A percentile compares a stretch with the other conserved stretches of the same genome.
These are phyloP conservation scores for Ascidia mentula DNA, from an alignment of 23 tunicate genomes.

Conservation along the genomic window DNA sequence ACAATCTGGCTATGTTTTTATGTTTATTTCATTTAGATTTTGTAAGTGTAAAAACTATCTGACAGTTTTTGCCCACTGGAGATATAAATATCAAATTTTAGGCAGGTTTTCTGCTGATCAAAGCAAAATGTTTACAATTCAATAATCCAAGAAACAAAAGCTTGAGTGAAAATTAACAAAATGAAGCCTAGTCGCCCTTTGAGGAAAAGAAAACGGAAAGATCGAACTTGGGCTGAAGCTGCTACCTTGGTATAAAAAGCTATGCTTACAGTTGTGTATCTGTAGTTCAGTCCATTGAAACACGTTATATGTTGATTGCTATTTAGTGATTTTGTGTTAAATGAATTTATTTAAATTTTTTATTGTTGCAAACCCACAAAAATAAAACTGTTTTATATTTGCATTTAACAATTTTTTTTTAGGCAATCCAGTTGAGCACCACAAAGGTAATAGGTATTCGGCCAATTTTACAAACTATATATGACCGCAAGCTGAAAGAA, in stretches of 20 bases:
- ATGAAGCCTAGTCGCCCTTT: slow-evolving; percentile 43
- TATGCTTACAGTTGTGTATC: not conserved
- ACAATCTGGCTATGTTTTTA: no score
- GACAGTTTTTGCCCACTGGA: no score
- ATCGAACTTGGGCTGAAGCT: slow-evolving; percentile 92
- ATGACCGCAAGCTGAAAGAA: slow-evolving; percentile 54
- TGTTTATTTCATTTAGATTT: no score
- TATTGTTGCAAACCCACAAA: not conserved
- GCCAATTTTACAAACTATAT: slow-evolving; percentile 61
- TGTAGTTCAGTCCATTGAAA: not conserved
- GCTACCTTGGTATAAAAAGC: slow-evolving; percentile 43
- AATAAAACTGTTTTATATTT: no score
- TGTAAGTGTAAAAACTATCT: no score
- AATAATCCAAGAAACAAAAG: no score
- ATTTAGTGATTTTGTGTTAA: no score
- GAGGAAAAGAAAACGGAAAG: slow-evolving; percentile 64
- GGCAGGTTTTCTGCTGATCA: no score
- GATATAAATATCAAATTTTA: no score
- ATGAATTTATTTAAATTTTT: not conserved
- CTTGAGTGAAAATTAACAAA: no score
- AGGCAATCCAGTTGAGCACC: slow-evolving; percentile 68
- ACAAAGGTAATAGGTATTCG: slow-evolving; percentile 57
- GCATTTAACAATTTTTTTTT: not conserved
- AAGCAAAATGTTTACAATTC: no score
- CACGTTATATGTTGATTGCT: no score